Percentiles rank a stretch among this genome's conserved stretches.
These are phyloP conservation scores for Trachymyrmex septentrionalis DNA, from an alignment of 1,140 invertebrate genomes.

Conservation along the genomic window DNA sequence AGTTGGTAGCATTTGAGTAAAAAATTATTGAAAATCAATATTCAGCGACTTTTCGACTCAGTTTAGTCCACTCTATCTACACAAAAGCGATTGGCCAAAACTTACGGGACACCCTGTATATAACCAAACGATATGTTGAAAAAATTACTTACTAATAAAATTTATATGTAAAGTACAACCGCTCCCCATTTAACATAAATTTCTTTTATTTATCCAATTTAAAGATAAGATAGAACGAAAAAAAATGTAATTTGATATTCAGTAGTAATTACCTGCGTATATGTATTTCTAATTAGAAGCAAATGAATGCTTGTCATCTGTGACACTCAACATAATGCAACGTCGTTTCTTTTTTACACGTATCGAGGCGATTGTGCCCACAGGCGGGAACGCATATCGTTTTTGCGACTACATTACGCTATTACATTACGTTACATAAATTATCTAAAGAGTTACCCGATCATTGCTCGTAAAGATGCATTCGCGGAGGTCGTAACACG, in stretches of 20 bases:
- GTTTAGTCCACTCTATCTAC: too few relatives aligned
- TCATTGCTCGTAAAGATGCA: conserved; percentile 55
- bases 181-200: neutral
- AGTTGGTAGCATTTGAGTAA: too few relatives aligned
- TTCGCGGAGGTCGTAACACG: conserved; percentile 38
- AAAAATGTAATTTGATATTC: neutral
- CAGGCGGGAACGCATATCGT: neutral
- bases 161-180: too few relatives aligned
- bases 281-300: conserved; percentile 33
- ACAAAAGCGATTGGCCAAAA: too few relatives aligned
- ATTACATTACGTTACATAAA: conserved; percentile 57
- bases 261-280: conserved; percentile 11
- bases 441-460: conserved; percentile 51
- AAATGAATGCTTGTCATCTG: neutral
- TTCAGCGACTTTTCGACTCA: too few relatives aligned
- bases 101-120: neutral
- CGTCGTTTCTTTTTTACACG: neutral
- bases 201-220: conserved; percentile 2
- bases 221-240: neutral
- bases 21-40: too few relatives aligned
- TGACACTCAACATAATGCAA: conserved; percentile 23
- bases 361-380: neutral
- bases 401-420: neutral
- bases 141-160: neutral
- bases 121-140: neutral